Evolutionary conservation across 2,888 invertebrate genomes (phyloP).

Genomic region (Spatulosminthurus flaviceps): DNA sequence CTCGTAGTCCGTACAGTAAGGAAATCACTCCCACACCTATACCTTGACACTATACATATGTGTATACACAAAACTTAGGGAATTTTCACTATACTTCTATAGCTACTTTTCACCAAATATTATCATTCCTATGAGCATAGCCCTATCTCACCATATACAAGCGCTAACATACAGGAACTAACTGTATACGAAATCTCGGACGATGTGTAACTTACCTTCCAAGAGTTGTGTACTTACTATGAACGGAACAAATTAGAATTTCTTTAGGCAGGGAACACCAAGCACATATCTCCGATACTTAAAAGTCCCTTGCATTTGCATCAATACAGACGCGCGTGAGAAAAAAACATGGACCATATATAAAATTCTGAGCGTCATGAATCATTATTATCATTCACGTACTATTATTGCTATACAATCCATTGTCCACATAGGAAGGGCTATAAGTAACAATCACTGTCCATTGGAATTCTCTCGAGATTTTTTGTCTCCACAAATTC

Average conservation of each 20-base stretch:
- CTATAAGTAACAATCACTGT: too few species aligned
- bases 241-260: background rate
- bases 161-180: background rate
- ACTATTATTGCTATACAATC: too few species aligned
- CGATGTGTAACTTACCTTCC: background rate
- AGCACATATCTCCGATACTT: background rate
- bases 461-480: too few species aligned
- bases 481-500: too few species aligned
- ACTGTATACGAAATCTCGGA: background rate
- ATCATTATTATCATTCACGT: background rate
- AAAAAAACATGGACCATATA: background rate
- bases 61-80: too few species aligned
- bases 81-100: too few species aligned
- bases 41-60: background rate
- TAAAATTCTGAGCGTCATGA: background rate
- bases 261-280: background rate
- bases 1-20: too few species aligned
- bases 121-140: too few species aligned
- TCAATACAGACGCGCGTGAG: background rate
- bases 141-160: too few species aligned
- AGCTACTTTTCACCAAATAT: too few species aligned
- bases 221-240: background rate
- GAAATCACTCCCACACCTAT: too few species aligned
- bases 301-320: too few species aligned
- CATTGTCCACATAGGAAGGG: background rate